Base-by-base conservation (phyloP, 2,888 invertebrate genomes). In the Plutella xylostella region DNA sequence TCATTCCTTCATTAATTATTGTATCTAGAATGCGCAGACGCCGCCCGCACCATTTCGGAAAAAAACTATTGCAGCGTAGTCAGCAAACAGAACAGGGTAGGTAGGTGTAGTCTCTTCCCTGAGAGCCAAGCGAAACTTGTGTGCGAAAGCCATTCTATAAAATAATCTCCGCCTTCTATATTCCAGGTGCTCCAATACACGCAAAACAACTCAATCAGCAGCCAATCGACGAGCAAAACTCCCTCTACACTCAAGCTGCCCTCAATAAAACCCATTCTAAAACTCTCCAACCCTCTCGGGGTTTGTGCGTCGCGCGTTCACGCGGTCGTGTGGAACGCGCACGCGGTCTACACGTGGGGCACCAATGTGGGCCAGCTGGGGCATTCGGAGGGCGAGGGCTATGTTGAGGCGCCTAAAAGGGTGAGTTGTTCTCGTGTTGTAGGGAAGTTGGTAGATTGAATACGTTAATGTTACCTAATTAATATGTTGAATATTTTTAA, bases 301-400 rank as follows among this genome's bases (percentile, higher is more conserved):
- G 83, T 94, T 1, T 85, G 88, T 56, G 90, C 92, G 5, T 89
- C 89, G 1, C 83, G 90, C 9, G 89, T 86, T 49, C 93, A 95
- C 70, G 90, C 91, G 0, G 88, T 92, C 1, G 88, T 87, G 12
- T 86, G 91, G 87, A 86, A 88, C 65, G 48, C 68, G 0, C 68
- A 83, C 21, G 84, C 83, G 1, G 70, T 94, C 0, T 93, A 88
- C 66, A 90, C 92, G 0, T 95, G 92, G 90, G 96, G 96, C 1
- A 77, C 88, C 3, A 93, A 96, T 75, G 86, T 88, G 43, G 96
- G 96, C 0, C 95, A 96, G 61, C 73, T 95, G 56, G 94, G 93
- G 1, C 91, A 91, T 52, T 76, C 75, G 51, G 83, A 74, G 63
- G 53, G 51, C 18, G 35, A 35, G 7, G 18, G 18, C 7, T 17